Percentiles rank a stretch among this genome's conserved stretches.
phyloP scores from a whole-genome alignment of 2,797 vertebrate species.

The Periophthalmus magnuspinnatus region DNA sequence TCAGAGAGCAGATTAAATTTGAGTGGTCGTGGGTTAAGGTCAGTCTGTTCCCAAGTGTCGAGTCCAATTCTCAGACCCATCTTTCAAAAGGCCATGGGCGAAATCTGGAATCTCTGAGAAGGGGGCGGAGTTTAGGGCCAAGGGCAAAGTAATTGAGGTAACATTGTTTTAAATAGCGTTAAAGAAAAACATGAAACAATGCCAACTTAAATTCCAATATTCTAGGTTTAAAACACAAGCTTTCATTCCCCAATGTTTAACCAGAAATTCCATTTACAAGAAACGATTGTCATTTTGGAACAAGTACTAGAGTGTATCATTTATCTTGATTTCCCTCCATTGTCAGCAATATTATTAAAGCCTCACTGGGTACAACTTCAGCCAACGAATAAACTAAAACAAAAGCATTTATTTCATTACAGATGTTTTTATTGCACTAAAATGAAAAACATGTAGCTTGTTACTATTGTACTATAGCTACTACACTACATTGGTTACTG shows the following conservation, averaged over 20 bases:
- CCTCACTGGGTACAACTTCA: no score
- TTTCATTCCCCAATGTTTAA: not conserved
- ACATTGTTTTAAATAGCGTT: not conserved
- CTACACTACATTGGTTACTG: not conserved
- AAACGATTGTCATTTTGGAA: not conserved
- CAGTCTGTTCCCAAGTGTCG: conserved; percentile 13
- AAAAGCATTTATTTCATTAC: no score
- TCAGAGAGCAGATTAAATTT: conserved; percentile 25
- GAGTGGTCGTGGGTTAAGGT: conserved; percentile 23
- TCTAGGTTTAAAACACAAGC: not conserved
- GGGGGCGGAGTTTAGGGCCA: not conserved
- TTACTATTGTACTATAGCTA: no score
- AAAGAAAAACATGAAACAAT: not conserved
- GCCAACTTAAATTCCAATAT: not conserved
- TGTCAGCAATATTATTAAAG: not conserved
- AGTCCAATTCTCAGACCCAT: not conserved
- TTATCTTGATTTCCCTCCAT: not conserved
- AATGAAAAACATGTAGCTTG: no score
- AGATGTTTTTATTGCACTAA: no score
- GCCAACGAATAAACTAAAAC: no score
- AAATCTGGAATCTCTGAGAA: conserved; percentile 4
- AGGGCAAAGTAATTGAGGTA: not conserved
- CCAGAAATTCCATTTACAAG: not conserved
- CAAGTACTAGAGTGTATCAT: not conserved
- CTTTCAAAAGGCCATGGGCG: conserved; percentile 9